These are phyloP conservation scores for Catharus bicknelli DNA, from an alignment of 2,113 vertebrate species.

Conservation along the genomic window DNA sequence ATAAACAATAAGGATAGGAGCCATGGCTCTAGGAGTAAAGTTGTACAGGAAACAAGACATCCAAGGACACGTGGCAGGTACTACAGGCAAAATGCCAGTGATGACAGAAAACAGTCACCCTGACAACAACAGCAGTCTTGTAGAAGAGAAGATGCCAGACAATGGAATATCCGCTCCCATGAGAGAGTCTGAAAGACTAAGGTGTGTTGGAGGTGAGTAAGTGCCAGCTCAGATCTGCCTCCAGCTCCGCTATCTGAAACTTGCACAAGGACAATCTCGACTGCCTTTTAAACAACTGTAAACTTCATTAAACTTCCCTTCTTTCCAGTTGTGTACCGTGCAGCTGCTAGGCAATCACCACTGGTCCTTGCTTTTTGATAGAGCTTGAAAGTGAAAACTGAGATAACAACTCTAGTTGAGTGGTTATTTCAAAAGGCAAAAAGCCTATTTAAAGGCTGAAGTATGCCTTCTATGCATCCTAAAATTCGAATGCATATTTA, in stretches of 20 bases:
- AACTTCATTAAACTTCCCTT: background rate
- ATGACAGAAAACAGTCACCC: background rate
- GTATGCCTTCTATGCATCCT: constrained; percentile 25
- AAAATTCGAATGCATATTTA: background rate
- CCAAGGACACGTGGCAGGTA: background rate
- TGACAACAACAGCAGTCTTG: background rate
- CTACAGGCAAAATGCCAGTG: background rate
- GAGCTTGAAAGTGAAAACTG: background rate
- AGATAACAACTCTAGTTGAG: background rate
- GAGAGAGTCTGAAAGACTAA: background rate
- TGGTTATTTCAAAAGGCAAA: constrained; percentile 10
- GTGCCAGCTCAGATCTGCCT: constrained; percentile 26
- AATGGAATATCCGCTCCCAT: constrained; percentile 2
- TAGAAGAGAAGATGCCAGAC: background rate
- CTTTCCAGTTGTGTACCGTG: background rate
- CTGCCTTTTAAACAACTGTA: background rate
- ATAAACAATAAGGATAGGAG: background rate
- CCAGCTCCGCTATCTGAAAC: background rate
- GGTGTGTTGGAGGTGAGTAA: constrained; percentile 48
- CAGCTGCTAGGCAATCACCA: background rate
- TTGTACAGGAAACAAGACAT: background rate
- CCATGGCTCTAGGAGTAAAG: background rate
- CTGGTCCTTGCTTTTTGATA: background rate
- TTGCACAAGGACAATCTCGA: background rate
- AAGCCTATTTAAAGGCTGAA: constrained; percentile 31